Percentiles rank a stretch among this genome's conserved stretches.
Conservation (phyloP, 2,888 invertebrate species). For the Muschampia plurimacula region DNA sequence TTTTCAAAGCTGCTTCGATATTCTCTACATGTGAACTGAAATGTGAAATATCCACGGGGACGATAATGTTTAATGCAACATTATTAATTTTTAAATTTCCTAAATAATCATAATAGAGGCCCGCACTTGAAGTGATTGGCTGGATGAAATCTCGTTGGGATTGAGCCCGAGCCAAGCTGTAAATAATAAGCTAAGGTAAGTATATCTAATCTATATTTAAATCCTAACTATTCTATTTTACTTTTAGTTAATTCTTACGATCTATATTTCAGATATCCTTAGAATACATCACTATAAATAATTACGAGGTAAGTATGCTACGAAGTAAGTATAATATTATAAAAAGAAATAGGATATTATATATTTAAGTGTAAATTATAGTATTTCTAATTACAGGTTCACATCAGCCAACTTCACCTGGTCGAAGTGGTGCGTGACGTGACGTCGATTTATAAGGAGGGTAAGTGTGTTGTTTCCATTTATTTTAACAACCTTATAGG, state of each 20-base stretch:
- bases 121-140: neutral
- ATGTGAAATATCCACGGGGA: neutral
- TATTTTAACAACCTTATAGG: neutral
- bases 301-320: no score
- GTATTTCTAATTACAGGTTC: no score
- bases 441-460: neutral
- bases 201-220: no score
- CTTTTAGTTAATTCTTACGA: no score
- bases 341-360: neutral
- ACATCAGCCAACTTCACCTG: neutral
- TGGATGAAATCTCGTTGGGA: no score
- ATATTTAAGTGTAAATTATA: no score
- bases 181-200: no score
- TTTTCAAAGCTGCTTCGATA: neutral
- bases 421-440: neutral
- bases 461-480: conserved; percentile 1
- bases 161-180: no score
- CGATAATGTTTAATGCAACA: neutral
- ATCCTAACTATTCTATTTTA: no score
- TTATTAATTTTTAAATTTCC: neutral
- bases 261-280: no score
- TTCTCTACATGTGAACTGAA: neutral
- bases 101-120: neutral
- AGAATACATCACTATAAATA: no score
- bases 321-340: no score